Conservation (phyloP, 2,797 vertebrate species). For the Lemur catta region DNA sequence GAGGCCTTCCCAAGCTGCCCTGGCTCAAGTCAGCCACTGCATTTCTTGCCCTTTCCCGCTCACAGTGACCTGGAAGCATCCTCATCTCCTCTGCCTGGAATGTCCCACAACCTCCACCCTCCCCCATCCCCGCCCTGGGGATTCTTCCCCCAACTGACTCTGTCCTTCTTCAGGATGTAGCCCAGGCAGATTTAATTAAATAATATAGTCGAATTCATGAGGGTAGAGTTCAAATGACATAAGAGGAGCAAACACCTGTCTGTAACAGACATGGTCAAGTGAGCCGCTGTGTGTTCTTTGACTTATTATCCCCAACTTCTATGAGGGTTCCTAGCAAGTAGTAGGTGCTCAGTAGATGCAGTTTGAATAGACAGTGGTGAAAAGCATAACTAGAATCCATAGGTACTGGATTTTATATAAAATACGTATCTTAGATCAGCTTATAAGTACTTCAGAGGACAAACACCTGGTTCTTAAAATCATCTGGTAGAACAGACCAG, state of each 20-base stretch:
- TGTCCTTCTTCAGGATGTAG: neutral
- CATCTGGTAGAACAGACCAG: neutral
- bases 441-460: neutral
- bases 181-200: neutral
- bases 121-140: fast-evolving
- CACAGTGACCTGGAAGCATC: neutral
- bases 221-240: neutral
- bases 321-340: neutral
- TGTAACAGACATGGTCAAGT: neutral
- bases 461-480: neutral
- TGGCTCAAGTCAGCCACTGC: neutral
- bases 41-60: neutral
- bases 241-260: neutral
- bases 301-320: neutral
- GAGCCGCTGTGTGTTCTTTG: neutral
- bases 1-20: neutral
- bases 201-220: neutral
- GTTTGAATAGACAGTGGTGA: neutral
- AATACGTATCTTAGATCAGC: neutral
- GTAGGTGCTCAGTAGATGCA: neutral
- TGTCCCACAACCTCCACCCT: neutral
- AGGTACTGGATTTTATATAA: neutral
- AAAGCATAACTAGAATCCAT: neutral
- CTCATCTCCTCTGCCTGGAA: neutral
- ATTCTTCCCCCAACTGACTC: neutral